Evolutionary conservation across 1,140 invertebrate genomes (phyloP).

Genomic region (Zelostemma sp.): DNA sequence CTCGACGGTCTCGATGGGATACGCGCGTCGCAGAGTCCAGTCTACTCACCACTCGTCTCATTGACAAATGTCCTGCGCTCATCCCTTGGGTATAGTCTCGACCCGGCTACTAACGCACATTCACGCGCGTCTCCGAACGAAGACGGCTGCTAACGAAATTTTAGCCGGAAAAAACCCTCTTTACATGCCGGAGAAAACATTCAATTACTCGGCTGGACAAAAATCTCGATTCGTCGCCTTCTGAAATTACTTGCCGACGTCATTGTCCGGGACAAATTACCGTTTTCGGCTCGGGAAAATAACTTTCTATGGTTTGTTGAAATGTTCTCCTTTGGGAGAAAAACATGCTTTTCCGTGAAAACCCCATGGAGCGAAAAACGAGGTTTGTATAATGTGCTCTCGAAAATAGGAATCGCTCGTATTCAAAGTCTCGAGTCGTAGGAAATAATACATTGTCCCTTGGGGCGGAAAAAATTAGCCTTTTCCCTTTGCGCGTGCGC

Average conservation of each 20-base stretch:
- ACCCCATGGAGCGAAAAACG: too few relatives aligned
- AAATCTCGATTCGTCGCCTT: neutral
- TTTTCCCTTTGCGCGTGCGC: too few relatives aligned
- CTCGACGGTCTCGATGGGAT: conserved; percentile 59
- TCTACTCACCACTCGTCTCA: conserved; percentile 65
- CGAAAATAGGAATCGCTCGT: too few relatives aligned
- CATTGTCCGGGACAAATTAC: neutral
- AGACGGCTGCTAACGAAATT: conserved; percentile 47
- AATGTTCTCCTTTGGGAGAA: too few relatives aligned
- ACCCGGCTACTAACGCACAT: conserved; percentile 51
- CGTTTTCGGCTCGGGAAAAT: neutral
- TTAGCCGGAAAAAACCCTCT: conserved; percentile 53
- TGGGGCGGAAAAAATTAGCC: too few relatives aligned
- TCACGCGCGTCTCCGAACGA: conserved; percentile 43
- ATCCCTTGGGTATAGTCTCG: conserved; percentile 59
- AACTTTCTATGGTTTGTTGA: too few relatives aligned
- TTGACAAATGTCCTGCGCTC: conserved; percentile 68
- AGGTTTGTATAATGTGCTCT: too few relatives aligned
- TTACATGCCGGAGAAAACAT: conserved; percentile 52
- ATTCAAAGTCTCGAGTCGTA: too few relatives aligned
- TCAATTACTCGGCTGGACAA: conserved; percentile 55
- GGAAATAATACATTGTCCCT: too few relatives aligned
- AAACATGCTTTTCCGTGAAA: too few relatives aligned
- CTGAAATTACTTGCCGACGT: too few relatives aligned
- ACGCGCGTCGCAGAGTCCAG: conserved; percentile 59